Conservation (phyloP, 2,888 invertebrate species). For the Hermaeophaga mercurialis region DNA sequence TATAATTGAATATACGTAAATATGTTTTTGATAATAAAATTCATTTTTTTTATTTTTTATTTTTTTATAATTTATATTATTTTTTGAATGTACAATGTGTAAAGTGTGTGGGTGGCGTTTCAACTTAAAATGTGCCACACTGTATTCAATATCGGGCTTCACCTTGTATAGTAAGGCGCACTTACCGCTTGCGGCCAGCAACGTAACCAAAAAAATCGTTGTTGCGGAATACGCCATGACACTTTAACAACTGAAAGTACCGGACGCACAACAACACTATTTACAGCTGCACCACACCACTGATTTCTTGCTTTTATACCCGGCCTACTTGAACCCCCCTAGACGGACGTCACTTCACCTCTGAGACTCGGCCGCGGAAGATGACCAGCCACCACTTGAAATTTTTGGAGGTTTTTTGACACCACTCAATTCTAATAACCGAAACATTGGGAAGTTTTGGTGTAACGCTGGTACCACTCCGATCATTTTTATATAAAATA, state of each 20-base stretch:
- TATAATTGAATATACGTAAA: too few species aligned
- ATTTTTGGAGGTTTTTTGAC: constrained; percentile 10
- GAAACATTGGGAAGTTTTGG: too few species aligned
- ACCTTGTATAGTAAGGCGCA: constrained; percentile 30
- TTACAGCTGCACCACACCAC: constrained; percentile 55
- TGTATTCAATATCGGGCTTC: too few species aligned
- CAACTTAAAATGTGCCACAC: too few species aligned
- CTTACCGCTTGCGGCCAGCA: constrained; percentile 54
- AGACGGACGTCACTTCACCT: constrained; percentile 51
- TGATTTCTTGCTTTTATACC: constrained; percentile 56
- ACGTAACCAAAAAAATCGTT: constrained; percentile 52
- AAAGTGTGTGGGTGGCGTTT: too few species aligned
- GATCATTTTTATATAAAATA: too few species aligned
- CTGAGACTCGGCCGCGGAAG: constrained; percentile 16
- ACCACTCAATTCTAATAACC: too few species aligned
- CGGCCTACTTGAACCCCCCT: constrained; percentile 56
- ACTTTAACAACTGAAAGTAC: constrained; percentile 44
- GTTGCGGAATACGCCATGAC: constrained; percentile 55
- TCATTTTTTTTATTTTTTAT: too few species aligned
- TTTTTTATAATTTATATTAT: too few species aligned
- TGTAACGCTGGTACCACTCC: too few species aligned
- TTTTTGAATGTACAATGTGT: too few species aligned
- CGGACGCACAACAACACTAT: constrained; percentile 46
- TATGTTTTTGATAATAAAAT: too few species aligned
- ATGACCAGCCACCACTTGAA: constrained; percentile 9